Conservation (phyloP, 2,797 vertebrate species). For the Sebastes minor region DNA sequence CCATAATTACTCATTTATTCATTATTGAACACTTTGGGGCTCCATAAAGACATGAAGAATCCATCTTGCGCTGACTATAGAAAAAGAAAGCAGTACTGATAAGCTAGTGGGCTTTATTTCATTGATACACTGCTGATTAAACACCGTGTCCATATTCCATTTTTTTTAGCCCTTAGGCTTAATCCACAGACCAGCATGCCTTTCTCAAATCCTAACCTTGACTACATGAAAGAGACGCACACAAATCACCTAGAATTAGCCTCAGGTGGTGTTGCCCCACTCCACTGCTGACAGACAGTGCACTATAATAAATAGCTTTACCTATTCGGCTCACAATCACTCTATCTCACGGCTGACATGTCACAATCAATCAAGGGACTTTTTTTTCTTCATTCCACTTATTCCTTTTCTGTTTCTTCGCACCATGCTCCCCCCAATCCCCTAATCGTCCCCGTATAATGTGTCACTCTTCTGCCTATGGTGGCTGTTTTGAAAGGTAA, state of each 20-base stretch:
- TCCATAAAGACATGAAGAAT: background rate
- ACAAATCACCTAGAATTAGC: slow-evolving; percentile 40
- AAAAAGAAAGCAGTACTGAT: background rate
- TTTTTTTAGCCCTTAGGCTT: background rate
- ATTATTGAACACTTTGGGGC: too few species aligned
- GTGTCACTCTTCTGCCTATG: background rate
- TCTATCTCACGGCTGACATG: slow-evolving; percentile 40
- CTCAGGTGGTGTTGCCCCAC: slow-evolving; percentile 16
- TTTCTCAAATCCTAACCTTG: slow-evolving; percentile 25
- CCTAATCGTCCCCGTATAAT: background rate
- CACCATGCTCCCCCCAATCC: background rate
- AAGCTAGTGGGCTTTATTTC: background rate
- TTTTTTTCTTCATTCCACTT: slow-evolving; percentile 49
- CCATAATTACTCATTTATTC: background rate
- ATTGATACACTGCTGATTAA: background rate
- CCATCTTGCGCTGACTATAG: background rate
- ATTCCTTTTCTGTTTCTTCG: slow-evolving; percentile 6
- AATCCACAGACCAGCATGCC: background rate
- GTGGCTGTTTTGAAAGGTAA: slow-evolving; percentile 36
- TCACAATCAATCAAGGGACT: slow-evolving; percentile 40
- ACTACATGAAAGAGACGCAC: slow-evolving; percentile 22
- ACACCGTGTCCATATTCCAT: background rate
- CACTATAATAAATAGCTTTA: slow-evolving; percentile 49
- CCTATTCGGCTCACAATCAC: slow-evolving; percentile 22
- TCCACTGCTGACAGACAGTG: slow-evolving; percentile 21